Evolutionary conservation across 2,113 vertebrate genomes (phyloP).

Genomic region (Laterallus jamaicensis): DNA sequence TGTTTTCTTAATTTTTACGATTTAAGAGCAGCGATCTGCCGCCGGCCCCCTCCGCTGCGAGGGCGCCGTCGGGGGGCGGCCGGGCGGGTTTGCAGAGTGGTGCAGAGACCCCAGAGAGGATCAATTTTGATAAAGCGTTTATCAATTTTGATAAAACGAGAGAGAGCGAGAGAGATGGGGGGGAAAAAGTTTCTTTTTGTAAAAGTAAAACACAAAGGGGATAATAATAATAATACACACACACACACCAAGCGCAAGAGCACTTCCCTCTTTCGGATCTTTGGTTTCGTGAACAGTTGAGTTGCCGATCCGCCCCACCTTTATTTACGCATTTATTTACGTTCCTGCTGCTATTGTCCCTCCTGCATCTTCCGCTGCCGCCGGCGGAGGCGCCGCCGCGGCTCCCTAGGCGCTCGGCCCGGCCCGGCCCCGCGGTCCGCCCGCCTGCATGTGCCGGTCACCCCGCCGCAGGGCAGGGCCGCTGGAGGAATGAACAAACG

Average conservation of each 20-base stretch:
- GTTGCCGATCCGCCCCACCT: constrained; percentile 59
- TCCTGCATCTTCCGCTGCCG: constrained; percentile 59
- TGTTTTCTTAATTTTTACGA: not conserved
- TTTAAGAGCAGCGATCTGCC: not conserved
- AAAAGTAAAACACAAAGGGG: not conserved
- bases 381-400: constrained; percentile 26
- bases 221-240: too few relatives aligned
- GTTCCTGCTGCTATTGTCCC: constrained; percentile 66
- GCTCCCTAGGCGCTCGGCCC: not conserved
- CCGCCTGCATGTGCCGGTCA: constrained; percentile 93
- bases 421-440: constrained; percentile 31
- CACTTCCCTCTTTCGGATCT: constrained; percentile 59
- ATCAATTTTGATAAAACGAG: not conserved
- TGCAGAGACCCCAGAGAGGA: constrained; percentile 1
- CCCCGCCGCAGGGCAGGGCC: constrained; percentile 78
- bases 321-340: constrained; percentile 62
- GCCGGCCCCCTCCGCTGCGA: not conserved
- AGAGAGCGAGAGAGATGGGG: not conserved
- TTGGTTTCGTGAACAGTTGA: constrained; percentile 48
- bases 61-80: constrained; percentile 3
- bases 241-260: not conserved
- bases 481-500: constrained; percentile 86
- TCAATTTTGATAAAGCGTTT: constrained; percentile 68
- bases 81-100: not conserved
- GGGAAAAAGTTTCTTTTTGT: constrained; percentile 43